Base-by-base conservation (phyloP, 2,888 invertebrate genomes). In the Oscheius sp. region DNA sequence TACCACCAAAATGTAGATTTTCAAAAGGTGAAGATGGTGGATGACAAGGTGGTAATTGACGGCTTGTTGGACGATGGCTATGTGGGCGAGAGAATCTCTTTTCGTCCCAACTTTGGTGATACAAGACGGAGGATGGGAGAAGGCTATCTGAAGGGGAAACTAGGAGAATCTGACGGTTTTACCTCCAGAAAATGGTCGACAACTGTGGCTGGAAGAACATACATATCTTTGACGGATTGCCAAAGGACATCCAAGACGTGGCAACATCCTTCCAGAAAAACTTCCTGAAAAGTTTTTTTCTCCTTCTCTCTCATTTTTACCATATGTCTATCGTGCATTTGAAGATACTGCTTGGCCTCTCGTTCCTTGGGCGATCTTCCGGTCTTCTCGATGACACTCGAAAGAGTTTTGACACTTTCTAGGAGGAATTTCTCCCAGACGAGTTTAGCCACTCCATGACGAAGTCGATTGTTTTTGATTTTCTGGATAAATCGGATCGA, bases 361-460 rank as follows among this genome's bases (percentile, higher is more conserved):
- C 76, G 69, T 57, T 84, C 84, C 50, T 74, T 77, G 25, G 77
- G 76, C 3, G 73, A 57, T 64, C 73, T 29, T 23, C 73, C 76
- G 1, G 63, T 76, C 63, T 76, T 73, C 37, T 78, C 79, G 33
- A 81, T 71, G 17, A 82, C 27, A 39, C 72, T 46, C 2, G 74
- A 57, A 6, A 73, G 58, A 0, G 76, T 58, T 20, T 77, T 73
- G 58, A 84, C 76, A 5, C 69, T 70, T 2, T 72, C 34, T 20
- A 64, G 66, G 1, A 84, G 27, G 61, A 84, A 82, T n/a, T 83
- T 84, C 39, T 84, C 82, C 84, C 84, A 84, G 17, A 83, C 68
- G 37, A 83, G 78, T 31, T 78, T 65, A 15, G 78, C 73, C 29
- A 84, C 70, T n/a, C 84, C 84, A 45, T 84, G 83, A 31, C 78